Evolutionary conservation across 1,140 invertebrate species (phyloP).

Genomic region (Drosophila pseudoananassae): DNA sequence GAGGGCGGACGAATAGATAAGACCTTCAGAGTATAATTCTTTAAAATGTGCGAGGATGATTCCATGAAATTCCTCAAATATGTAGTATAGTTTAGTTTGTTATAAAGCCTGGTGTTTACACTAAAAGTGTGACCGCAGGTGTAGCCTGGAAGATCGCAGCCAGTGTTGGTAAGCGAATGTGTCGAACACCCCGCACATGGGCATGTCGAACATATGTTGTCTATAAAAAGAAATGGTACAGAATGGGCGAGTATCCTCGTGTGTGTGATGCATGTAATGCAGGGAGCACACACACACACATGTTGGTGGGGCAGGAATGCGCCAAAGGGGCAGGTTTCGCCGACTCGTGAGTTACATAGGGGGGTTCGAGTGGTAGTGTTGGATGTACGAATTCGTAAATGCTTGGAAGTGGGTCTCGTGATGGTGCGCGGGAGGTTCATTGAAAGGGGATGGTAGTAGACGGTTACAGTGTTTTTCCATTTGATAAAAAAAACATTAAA

Average conservation of each 20-base stretch:
- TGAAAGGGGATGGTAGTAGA: no score
- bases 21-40: neutral
- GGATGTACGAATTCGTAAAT: neutral
- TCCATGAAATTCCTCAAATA: no score
- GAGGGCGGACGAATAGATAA: neutral
- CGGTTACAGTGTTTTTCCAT: neutral
- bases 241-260: constrained; percentile 1
- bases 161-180: constrained; percentile 61
- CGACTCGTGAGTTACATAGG: constrained; percentile 27
- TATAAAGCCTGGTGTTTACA: no score
- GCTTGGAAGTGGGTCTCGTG: neutral
- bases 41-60: no score
- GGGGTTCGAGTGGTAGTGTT: constrained; percentile 6
- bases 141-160: constrained; percentile 13
- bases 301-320: constrained; percentile 55
- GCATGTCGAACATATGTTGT: constrained; percentile 71
- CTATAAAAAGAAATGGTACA: constrained; percentile 66
- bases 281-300: constrained; percentile 32
- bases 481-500: no score
- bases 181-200: constrained; percentile 40
- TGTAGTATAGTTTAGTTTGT: no score
- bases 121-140: neutral
- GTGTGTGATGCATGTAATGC: constrained; percentile 26
- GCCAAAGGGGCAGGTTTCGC: constrained; percentile 32
- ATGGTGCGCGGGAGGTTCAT: neutral